Base-by-base conservation (phyloP, 2,888 invertebrate genomes). In the Amaurobius ferox region DNA sequence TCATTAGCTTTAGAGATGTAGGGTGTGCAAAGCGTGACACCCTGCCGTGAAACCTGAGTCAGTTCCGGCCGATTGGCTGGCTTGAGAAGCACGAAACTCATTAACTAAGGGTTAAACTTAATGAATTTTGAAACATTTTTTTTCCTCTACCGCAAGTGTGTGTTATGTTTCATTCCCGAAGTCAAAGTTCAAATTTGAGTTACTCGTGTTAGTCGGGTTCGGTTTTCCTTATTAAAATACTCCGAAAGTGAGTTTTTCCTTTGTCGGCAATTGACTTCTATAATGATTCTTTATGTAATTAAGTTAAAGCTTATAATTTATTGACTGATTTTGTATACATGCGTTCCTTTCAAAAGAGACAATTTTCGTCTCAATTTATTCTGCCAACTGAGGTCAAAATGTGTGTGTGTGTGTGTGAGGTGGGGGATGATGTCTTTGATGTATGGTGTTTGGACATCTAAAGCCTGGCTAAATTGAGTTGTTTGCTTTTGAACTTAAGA, bases 51-150 rank as follows among this genome's bases (percentile, higher is more conserved):
- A 85, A 85, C 71, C 19, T 39, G 83, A 85, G 72, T 77, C 83
- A 26, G 35, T 73, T 55, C 29, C 48, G 67, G n/a, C 44, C 29
- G 78, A 68, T 39, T 66, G 70, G 32, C 23, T 40, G 39, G 67
- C 28, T 64, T 64, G 64, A 64, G 30, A 40, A 40, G 77, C 77
- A 85, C 83, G 83, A 85, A 85, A 78, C 72, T 85, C 62, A 85
- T 85, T 85, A 85, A 66, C 72, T 35, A 77, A 77, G 77, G 83
- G 83, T 71, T 78, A 85, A 85, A 71, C 71, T 72, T 85, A 85
- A 85, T 85, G 77, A 85, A 85, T 85, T 85, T 85, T 16, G 30
- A 40, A 81, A 73, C 39, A 32, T 28, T 55, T 80, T 61, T 80
- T 67, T 61, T 68, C 23, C 23, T 35, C 62, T 19, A 16, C 35